Percentiles rank a stretch among this genome's conserved stretches.
phyloP scores from a whole-genome alignment of 2,113 vertebrate genomes.

The Zootoca vivipara region DNA sequence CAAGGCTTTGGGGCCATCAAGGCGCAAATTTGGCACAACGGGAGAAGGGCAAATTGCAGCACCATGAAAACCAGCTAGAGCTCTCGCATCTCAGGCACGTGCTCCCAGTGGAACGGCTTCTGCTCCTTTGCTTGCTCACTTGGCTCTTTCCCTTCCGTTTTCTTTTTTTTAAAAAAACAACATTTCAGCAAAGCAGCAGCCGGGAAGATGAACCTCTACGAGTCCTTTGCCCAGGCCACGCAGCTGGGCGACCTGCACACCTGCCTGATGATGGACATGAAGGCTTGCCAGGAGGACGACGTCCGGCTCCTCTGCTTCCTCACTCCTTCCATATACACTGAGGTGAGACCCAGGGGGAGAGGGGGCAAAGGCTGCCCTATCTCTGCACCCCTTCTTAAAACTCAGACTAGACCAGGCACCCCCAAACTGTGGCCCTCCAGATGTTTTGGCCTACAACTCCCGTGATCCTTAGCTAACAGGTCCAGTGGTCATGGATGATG shows the following conservation, averaged over 20 bases:
- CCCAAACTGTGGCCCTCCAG: too few species aligned
- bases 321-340: constrained; percentile 91
- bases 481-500: too few species aligned
- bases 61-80: too few species aligned
- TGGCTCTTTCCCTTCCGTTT: too few species aligned
- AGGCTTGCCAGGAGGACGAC: constrained; percentile 96
- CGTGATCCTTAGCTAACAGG: too few species aligned
- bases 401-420: background rate
- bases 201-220: constrained; percentile 95
- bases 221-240: constrained; percentile 95
- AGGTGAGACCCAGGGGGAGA: constrained; percentile 59
- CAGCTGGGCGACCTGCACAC: constrained; percentile 95
- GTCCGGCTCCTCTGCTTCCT: constrained; percentile 94
- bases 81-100: too few species aligned
- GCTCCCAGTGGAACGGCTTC: background rate
- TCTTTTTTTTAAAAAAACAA: too few species aligned
- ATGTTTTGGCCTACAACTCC: too few species aligned
- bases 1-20: too few species aligned
- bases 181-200: constrained; percentile 88
- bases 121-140: background rate
- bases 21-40: too few species aligned
- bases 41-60: too few species aligned
- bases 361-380: background rate
- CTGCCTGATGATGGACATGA: constrained; percentile 99
- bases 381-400: too few species aligned